Percentiles rank a stretch among this genome's conserved stretches.
phyloP scores from a whole-genome alignment of 2,797 vertebrate genomes.

The Orientallactaga sibirica region DNA sequence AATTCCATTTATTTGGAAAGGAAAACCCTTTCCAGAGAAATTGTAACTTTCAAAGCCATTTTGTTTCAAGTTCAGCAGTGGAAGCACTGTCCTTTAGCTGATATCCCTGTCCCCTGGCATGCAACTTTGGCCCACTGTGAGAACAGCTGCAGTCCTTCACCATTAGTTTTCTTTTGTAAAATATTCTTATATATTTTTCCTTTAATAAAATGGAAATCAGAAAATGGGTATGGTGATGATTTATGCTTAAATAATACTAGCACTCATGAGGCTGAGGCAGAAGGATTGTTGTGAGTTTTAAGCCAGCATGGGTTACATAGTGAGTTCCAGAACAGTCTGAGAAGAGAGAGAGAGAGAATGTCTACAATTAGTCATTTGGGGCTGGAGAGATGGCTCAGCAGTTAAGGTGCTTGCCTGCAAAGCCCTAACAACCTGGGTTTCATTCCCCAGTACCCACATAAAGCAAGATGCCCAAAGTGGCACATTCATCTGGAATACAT shows the following conservation, averaged over 20 bases:
- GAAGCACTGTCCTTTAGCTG: neutral
- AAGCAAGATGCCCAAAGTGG: too few relatives aligned
- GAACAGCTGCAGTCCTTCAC: neutral
- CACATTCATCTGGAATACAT: too few relatives aligned
- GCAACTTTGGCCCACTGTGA: neutral
- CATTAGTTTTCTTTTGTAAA: slow-evolving; percentile 46
- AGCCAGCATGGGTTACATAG: too few relatives aligned
- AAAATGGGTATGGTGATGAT: neutral
- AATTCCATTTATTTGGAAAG: slow-evolving; percentile 93
- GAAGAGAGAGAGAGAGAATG: neutral
- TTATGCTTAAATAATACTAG: neutral
- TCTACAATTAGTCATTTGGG: neutral
- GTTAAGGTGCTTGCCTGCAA: too few relatives aligned
- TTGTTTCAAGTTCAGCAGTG: neutral
- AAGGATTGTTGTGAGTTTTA: too few relatives aligned
- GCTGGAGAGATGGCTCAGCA: too few relatives aligned
- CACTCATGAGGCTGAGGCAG: neutral
- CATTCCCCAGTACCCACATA: too few relatives aligned
- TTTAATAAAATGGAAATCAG: neutral
- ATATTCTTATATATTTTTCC: slow-evolving; percentile 26
- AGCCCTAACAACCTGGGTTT: too few relatives aligned
- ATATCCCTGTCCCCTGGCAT: neutral
- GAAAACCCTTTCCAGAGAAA: slow-evolving; percentile 85
- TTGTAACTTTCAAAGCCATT: neutral
- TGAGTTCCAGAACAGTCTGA: neutral